Conservation (phyloP, 2,888 invertebrate genomes). For the Eupithecia subumbrata region DNA sequence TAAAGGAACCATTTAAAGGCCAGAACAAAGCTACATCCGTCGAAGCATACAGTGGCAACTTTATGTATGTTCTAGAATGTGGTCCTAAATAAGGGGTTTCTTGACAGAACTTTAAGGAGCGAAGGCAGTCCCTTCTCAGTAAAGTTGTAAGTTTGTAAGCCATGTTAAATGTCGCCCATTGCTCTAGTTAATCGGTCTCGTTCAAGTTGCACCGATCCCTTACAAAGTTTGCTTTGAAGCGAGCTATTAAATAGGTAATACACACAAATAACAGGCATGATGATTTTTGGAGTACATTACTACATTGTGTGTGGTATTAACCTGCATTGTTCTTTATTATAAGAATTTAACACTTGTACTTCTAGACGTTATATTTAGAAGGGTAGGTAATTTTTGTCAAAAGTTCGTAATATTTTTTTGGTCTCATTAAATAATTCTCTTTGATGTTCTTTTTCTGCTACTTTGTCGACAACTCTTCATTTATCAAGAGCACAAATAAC, state of each 20-base stretch:
- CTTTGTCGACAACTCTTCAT: not conserved
- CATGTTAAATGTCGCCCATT: not conserved
- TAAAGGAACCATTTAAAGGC: no score
- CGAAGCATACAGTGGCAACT: not conserved
- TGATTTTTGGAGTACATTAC: no score
- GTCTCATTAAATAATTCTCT: not conserved
- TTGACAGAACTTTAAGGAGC: not conserved
- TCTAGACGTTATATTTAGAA: no score
- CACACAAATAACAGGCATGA: no score
- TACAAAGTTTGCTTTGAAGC: constrained; percentile 1
- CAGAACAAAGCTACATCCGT: not conserved
- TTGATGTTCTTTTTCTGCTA: not conserved
- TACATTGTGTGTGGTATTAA: no score
- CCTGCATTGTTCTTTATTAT: no score
- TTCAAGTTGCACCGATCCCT: not conserved
- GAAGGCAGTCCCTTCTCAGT: not conserved
- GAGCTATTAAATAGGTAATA: not conserved
- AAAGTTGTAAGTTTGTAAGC: not conserved
- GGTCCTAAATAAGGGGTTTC: no score
- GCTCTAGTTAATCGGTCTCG: not conserved
- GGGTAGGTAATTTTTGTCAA: no score
- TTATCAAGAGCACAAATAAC: not conserved
- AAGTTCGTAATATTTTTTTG: no score
- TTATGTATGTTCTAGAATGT: not conserved
- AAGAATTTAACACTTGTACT: no score